These are phyloP conservation scores for Ostrea edulis DNA, from an alignment of 1,140 invertebrate genomes.

Conservation along the genomic window DNA sequence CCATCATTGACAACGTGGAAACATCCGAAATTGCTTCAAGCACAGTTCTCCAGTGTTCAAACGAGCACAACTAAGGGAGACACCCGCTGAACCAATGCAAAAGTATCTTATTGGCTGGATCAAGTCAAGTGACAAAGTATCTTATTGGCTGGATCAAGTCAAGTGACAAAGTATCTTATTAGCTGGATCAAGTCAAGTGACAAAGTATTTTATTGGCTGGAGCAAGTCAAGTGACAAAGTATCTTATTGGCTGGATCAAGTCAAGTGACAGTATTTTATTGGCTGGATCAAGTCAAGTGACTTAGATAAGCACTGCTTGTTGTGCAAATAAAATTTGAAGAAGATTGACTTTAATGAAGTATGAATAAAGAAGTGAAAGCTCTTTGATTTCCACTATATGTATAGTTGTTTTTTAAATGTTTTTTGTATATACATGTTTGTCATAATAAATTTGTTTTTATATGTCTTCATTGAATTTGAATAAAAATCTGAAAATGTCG, in stretches of 20 bases:
- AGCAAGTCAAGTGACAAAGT: slow-evolving; percentile 31
- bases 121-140: slow-evolving; percentile 26
- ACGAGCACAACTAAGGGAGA: slow-evolving; percentile 22
- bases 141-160: slow-evolving; percentile 36
- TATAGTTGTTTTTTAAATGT: neutral
- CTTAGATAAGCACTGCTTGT: neutral
- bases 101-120: slow-evolving; percentile 30
- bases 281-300: slow-evolving; percentile 18
- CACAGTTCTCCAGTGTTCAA: slow-evolving; percentile 30
- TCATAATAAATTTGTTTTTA: slow-evolving; percentile 28
- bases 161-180: slow-evolving; percentile 28
- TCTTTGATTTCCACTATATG: neutral
- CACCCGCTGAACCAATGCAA: neutral
- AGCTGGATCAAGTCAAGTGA: slow-evolving; percentile 31
- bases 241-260: slow-evolving; percentile 28
- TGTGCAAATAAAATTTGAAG: neutral
- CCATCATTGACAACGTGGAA: slow-evolving; percentile 35
- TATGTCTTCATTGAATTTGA: slow-evolving; percentile 9
- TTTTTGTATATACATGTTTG: slow-evolving; percentile 33
- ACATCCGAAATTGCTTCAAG: slow-evolving; percentile 20
- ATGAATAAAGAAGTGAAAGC: neutral
- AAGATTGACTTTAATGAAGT: neutral
- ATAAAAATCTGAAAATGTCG: neutral
- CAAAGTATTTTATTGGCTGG: slow-evolving; percentile 23
- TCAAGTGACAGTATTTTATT: slow-evolving; percentile 22